A percentile compares a stretch with the other conserved stretches of the same genome.
phyloP scores from a whole-genome alignment of 2,797 vertebrate genomes.

The Mastacembelus armatus region DNA sequence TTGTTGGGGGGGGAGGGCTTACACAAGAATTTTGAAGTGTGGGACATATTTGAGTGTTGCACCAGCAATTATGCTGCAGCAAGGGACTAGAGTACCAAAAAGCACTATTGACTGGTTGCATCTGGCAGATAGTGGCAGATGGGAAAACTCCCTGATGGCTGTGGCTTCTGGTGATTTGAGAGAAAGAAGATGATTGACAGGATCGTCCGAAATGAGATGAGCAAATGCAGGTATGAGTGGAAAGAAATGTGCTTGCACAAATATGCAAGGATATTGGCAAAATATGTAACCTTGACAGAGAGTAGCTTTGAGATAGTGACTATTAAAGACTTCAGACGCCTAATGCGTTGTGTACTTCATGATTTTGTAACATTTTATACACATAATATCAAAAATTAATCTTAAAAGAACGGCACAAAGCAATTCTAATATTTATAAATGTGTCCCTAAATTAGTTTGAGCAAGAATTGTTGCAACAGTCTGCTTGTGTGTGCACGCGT shows the following conservation, averaged over 20 bases:
- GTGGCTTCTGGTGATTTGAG: conserved; percentile 66
- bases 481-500: conserved; percentile 5
- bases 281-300: conserved; percentile 9
- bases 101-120: conserved; percentile 72
- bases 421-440: background rate
- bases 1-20: conserved; percentile 17
- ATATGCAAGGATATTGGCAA: conserved; percentile 16
- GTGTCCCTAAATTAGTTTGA: background rate
- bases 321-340: background rate
- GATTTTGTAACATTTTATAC: background rate
- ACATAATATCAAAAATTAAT: background rate
- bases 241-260: conserved; percentile 42
- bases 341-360: background rate
- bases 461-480: background rate
- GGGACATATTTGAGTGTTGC: conserved; percentile 70
- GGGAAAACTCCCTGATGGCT: conserved; percentile 73
- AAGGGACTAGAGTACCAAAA: conserved; percentile 70
- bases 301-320: conserved; percentile 8
- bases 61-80: conserved; percentile 78
- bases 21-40: conserved; percentile 54
- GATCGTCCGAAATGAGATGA: conserved; percentile 71
- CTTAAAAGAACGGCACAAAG: background rate
- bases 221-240: conserved; percentile 68
- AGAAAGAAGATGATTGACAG: conserved; percentile 76
- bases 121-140: conserved; percentile 65